Evolutionary conservation across 2,797 vertebrate genomes (phyloP), one percentile per base, ranked within the genome.

Genomic region (Macroramphosus scolopax): DNA sequence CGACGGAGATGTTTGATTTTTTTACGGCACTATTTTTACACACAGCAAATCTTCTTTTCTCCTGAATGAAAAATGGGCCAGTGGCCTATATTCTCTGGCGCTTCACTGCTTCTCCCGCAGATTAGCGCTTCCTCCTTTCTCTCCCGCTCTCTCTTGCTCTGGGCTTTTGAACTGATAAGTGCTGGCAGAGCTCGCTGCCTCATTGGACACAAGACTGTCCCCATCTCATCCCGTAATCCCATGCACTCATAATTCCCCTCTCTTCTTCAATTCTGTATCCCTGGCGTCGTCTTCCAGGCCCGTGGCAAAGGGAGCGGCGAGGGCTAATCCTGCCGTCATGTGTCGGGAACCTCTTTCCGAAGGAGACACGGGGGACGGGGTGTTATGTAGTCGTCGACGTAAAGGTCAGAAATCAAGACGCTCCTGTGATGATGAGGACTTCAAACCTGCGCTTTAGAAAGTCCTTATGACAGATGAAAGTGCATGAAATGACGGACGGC

Each of bases 41-140:
- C 66, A 5, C 50, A 1, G 61, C 59, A 77, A 80, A 83, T 82
- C 76, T 71, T 72, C 73, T 77, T 75, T 84, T 49, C 80, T 71
- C 61, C 67, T 75, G 53, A 72, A 70, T 75, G 76, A 77, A 61
- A 82, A 79, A 77, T 78, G 69, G 83, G 77, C 71, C 78, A 80
- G 46, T 83, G 84, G 77, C 84, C 81, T 83, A 86, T 66, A 85
- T 87, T 84, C 77, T 63, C 43, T 28, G 66, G 72, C 45, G 46
- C 49, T 78, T 75, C 58, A 12, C 63, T 71, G 67, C 73, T 66
- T 79, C 75, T 75, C 61, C 64, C 46, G 13, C 78, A 73, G 80
- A 85, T 85, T 84, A 80, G 66, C 18, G 55, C 64, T 51, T 60
- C 64, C 38, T 67, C 72, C 41, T 57, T 62, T 45, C 34, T 40